Evolutionary conservation across 2,113 vertebrate species (phyloP), one percentile per base, ranked within the genome.

Genomic region (Sander vitreus): DNA sequence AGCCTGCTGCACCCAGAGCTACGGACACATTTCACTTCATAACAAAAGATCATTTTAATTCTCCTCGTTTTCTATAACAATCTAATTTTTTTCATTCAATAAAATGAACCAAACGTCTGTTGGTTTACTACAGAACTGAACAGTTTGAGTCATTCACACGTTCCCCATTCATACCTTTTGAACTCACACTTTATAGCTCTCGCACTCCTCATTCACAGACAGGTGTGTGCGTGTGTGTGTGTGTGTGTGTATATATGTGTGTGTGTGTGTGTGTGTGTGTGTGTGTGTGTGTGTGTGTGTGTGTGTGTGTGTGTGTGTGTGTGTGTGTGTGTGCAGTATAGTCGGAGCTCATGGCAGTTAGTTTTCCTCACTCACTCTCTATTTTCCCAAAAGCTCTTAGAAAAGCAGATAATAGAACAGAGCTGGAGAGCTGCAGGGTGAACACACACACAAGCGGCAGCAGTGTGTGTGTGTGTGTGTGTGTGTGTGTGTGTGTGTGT

Each of bases 401-500:
- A 25, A 25, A 1, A 73, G 58, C 77, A 63, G 85, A 89, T 89
- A 87, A 85, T 84, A 39, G 81, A 79, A 84, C 71, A 77, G 76
- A 13, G 72, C 51, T 65, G 64, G 13, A 70, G 71, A 86, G 83
- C 78, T 83, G 79, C 63, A 82, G 84, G 75, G 53, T 60, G 74
- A 87, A 68, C 23, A 74, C 66, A 14, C 65, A 64, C 63, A 70
- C 30, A 25, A 25, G 25, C 25, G 25, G 25, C 25, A 25, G 25
- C 25, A 25, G 25, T 25, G 25, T 1, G 25, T 25, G 25, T 73
- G 51, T 23, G 90, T 88, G 78, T 73, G 51, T 23, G 90, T 88
- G 78, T 73, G 51, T 23, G 90, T 88, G 78, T 73, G 51, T 23
- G 90, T 88, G 78, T 73, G 51, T 23, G 90, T 88, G 78, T 73